phyloP scores from a whole-genome alignment of 2,797 vertebrate species.

The Manis crassicaudata region DNA sequence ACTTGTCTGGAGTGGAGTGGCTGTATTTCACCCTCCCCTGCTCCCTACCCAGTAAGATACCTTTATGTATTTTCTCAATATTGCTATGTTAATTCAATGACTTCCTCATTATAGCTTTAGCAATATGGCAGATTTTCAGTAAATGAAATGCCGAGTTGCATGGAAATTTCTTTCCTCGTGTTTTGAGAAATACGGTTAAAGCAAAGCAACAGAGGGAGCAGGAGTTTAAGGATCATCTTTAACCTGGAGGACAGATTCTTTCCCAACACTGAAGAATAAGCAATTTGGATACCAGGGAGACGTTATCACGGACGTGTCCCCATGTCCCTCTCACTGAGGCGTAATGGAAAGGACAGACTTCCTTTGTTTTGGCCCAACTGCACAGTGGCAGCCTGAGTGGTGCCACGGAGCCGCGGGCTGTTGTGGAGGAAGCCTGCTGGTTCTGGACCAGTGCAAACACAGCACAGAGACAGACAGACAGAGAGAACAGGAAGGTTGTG shows the following conservation, averaged over 20 bases:
- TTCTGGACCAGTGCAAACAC: not conserved
- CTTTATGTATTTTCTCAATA: slow-evolving; percentile 41
- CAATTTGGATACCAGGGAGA: not conserved
- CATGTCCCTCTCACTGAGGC: too few species aligned
- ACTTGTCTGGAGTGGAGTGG: not conserved
- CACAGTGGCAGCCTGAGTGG: not conserved
- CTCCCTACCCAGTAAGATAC: not conserved
- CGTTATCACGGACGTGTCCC: too few species aligned
- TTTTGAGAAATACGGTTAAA: not conserved
- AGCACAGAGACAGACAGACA: too few species aligned
- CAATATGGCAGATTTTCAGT: slow-evolving; percentile 42
- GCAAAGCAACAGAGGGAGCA: not conserved
- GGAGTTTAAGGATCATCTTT: not conserved
- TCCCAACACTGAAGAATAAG: not conserved
- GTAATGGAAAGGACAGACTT: too few species aligned
- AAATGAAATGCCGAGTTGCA: not conserved
- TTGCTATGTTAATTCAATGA: slow-evolving; percentile 34
- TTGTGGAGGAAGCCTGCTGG: not conserved
- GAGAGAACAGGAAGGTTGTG: not conserved
- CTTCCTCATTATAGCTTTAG: slow-evolving; percentile 55
- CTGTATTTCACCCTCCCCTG: not conserved
- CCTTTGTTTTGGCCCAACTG: not conserved
- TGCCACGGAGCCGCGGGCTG: not conserved
- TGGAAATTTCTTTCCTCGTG: not conserved
- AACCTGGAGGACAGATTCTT: not conserved